Evolutionary conservation across 2,113 vertebrate genomes (phyloP).

Genomic region (Boulengeromyrus knoepffleri): DNA sequence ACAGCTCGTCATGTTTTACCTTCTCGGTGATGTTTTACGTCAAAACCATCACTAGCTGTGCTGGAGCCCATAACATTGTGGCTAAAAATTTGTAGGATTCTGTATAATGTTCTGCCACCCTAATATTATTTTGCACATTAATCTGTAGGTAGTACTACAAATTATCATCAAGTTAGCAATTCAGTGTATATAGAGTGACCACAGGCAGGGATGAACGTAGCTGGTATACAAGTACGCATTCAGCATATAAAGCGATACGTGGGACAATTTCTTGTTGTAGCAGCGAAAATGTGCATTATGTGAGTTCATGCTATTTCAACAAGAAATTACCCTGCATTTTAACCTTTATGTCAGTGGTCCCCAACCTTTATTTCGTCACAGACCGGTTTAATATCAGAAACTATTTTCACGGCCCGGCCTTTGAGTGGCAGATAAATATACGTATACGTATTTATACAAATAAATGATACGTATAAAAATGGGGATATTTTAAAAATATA

Average conservation of each 20-base stretch:
- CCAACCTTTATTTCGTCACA: too few species aligned
- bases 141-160: background rate
- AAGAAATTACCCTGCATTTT: too few species aligned
- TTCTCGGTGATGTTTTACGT: background rate
- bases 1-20: background rate
- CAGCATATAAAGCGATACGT: background rate
- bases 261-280: too few species aligned
- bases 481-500: too few species aligned
- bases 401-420: too few species aligned
- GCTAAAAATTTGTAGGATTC: background rate
- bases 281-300: too few species aligned
- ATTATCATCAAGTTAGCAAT: background rate
- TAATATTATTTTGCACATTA: background rate
- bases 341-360: too few species aligned
- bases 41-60: background rate
- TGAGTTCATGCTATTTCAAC: too few species aligned
- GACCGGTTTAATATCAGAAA: too few species aligned
- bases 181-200: background rate
- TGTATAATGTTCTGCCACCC: background rate
- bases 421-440: too few species aligned
- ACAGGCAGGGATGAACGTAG: background rate
- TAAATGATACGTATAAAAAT: too few species aligned
- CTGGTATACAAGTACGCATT: background rate
- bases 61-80: background rate
- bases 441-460: too few species aligned